A percentile compares a stretch with the other conserved stretches of the same genome.
These are phyloP conservation scores for Chrysopilus asiliformis DNA, from an alignment of 2,888 invertebrate genomes.

Conservation along the genomic window DNA sequence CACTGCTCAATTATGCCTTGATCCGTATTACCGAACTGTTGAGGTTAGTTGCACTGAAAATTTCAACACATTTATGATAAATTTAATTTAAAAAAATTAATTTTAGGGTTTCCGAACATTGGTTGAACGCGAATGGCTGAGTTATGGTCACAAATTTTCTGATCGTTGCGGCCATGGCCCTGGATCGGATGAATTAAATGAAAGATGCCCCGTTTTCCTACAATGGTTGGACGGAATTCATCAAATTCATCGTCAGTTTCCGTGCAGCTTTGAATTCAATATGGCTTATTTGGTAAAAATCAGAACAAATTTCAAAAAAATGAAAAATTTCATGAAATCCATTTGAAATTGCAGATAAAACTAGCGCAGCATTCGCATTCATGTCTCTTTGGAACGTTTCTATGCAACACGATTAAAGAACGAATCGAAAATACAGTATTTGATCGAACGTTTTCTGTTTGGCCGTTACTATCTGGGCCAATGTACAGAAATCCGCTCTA, in stretches of 20 bases:
- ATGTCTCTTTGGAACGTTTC: constrained; percentile 92
- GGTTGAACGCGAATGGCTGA: constrained; percentile 93
- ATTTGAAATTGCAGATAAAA: constrained; percentile 58
- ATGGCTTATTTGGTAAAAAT: constrained; percentile 70
- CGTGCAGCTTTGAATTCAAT: constrained; percentile 92
- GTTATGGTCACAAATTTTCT: constrained; percentile 96
- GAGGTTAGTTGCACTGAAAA: constrained; percentile 45
- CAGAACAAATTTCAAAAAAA: neutral
- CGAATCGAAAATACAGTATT: constrained; percentile 48
- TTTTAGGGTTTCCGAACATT: constrained; percentile 81
- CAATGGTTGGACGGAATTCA: constrained; percentile 97
- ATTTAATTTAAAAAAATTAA: constrained; percentile 1
- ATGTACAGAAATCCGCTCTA: constrained; percentile 82
- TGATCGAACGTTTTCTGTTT: constrained; percentile 68
- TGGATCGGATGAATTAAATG: constrained; percentile 78
- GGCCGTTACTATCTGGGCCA: constrained; percentile 68
- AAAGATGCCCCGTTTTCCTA: constrained; percentile 92
- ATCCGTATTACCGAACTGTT: constrained; percentile 87
- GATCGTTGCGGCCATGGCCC: constrained; percentile 82
- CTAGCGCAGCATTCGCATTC: constrained; percentile 91
- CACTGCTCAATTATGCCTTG: constrained; percentile 79
- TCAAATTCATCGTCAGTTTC: constrained; percentile 78
- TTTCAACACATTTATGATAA: too few relatives aligned
- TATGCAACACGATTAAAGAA: constrained; percentile 75
- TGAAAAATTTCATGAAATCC: neutral